These are phyloP conservation scores for Drosophila asahinai DNA, from an alignment of 1,140 invertebrate species.

Conservation along the genomic window DNA sequence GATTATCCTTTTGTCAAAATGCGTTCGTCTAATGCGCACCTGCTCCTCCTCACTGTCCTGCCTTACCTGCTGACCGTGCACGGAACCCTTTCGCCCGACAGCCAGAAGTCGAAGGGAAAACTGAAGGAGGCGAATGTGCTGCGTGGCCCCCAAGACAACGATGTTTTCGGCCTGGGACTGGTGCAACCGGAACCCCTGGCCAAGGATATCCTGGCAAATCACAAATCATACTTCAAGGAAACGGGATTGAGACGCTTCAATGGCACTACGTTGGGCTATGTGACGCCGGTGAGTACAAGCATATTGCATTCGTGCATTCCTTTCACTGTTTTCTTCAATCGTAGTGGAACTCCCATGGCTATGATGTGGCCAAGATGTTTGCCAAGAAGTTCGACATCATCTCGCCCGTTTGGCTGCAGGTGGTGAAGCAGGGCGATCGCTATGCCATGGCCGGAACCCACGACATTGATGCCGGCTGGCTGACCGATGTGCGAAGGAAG, in stretches of 20 bases:
- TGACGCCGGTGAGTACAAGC: constrained; percentile 92
- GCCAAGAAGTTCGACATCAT: constrained; percentile 95
- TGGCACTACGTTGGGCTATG: constrained; percentile 92
- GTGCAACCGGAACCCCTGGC: constrained; percentile 88
- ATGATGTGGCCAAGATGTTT: constrained; percentile 96
- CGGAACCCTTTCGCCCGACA: constrained; percentile 86
- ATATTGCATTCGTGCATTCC: background rate
- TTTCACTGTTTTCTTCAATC: constrained; percentile 55
- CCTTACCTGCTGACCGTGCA: constrained; percentile 32
- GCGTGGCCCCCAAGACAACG: constrained; percentile 88
- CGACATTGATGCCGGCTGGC: constrained; percentile 94
- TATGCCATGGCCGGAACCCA: constrained; percentile 90
- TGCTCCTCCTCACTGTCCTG: constrained; percentile 40
- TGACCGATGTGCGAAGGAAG: constrained; percentile 88
- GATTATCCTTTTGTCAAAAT: constrained; percentile 42
- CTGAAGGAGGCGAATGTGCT: constrained; percentile 84
- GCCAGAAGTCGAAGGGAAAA: constrained; percentile 86
- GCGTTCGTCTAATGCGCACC: constrained; percentile 29
- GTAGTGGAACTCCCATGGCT: constrained; percentile 98
- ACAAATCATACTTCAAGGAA: constrained; percentile 90
- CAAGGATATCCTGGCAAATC: constrained; percentile 91
- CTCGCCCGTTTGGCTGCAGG: constrained; percentile 97
- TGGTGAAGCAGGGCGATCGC: constrained; percentile 87
- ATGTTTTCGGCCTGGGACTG: constrained; percentile 90
- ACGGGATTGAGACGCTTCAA: constrained; percentile 89